phyloP scores from a whole-genome alignment of 1,140 invertebrate genomes.

The Drosophila eugracilis region DNA sequence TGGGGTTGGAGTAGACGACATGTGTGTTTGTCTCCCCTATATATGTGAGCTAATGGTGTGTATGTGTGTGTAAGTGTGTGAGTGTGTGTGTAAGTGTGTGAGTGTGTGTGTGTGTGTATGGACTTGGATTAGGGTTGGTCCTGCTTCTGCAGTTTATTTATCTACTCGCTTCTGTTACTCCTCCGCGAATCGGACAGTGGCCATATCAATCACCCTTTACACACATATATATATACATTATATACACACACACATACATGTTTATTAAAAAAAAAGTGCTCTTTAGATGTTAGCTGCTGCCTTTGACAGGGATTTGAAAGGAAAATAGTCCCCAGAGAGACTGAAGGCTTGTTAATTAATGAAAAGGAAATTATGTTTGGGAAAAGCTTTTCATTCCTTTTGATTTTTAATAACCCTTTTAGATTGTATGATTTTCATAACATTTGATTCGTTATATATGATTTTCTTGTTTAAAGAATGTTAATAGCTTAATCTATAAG shows the following conservation, averaged over 20 bases:
- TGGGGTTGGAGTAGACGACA: constrained; percentile 37
- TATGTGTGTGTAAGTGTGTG: neutral
- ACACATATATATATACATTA: neutral
- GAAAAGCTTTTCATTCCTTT: neutral
- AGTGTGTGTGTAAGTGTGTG: constrained; percentile 9
- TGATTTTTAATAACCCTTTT: neutral
- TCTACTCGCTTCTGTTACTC: constrained; percentile 21
- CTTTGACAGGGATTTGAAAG: neutral
- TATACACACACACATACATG: neutral
- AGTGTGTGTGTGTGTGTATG: constrained; percentile 60
- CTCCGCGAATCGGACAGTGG: constrained; percentile 61
- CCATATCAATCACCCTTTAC: constrained; percentile 64
- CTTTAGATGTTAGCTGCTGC: neutral
- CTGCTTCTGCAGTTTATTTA: constrained; percentile 51
- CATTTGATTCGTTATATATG: too few relatives aligned
- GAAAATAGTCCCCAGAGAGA: neutral
- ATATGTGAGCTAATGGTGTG: too few relatives aligned
- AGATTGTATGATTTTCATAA: neutral
- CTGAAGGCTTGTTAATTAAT: neutral
- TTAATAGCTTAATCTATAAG: too few relatives aligned
- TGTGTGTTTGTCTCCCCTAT: constrained; percentile 16
- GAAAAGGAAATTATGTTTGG: neutral
- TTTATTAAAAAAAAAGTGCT: neutral
- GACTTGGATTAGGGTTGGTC: constrained; percentile 75
- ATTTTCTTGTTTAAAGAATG: too few relatives aligned